Conservation (phyloP, 2,797 vertebrate genomes). For the Heliangelus exortis region DNA sequence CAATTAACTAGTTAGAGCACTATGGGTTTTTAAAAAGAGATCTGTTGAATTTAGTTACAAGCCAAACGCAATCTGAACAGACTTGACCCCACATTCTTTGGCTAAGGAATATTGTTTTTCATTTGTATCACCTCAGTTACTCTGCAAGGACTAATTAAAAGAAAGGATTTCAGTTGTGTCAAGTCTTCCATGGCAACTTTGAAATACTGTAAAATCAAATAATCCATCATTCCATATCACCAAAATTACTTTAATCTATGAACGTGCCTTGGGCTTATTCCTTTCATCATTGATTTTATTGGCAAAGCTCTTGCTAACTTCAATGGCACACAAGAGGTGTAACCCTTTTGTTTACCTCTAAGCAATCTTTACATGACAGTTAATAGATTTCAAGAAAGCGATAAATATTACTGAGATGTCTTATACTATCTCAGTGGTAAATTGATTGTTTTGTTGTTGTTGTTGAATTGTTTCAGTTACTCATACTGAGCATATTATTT, state of each 20-base stretch:
- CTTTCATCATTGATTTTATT: background rate
- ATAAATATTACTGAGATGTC: background rate
- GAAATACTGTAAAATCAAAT: background rate
- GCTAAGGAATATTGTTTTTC: background rate
- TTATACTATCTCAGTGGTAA: background rate
- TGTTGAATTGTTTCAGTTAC: background rate
- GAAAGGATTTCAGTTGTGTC: background rate
- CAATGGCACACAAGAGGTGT: background rate
- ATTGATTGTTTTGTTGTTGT: background rate
- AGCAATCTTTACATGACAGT: background rate
- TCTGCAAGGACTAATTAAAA: background rate
- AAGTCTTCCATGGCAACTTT: background rate
- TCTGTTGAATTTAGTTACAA: background rate
- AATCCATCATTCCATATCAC: background rate
- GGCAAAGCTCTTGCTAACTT: background rate
- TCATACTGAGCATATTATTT: background rate
- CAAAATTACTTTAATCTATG: slow-evolving; percentile 11
- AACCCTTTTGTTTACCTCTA: background rate
- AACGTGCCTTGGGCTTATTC: background rate
- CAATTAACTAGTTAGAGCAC: background rate
- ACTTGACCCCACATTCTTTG: background rate
- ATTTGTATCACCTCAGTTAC: background rate
- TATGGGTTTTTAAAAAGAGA: background rate
- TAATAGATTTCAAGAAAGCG: background rate
- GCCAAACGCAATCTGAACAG: background rate